Percentiles rank a stretch among this genome's conserved stretches.
These are phyloP conservation scores for Patella depressa DNA, from an alignment of 2,888 invertebrate genomes.

Conservation along the genomic window DNA sequence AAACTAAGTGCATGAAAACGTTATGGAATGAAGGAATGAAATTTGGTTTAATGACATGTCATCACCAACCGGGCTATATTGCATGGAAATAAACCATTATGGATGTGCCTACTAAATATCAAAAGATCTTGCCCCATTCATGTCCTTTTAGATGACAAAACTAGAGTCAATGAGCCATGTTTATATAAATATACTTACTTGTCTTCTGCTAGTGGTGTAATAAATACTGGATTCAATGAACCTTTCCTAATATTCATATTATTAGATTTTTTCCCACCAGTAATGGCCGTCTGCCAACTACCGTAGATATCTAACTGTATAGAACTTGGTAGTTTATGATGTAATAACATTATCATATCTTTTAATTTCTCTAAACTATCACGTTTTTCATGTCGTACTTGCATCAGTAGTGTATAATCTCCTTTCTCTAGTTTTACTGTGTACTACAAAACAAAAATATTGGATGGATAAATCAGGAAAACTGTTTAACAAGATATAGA, in stretches of 20 bases:
- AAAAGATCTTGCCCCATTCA: too few species aligned
- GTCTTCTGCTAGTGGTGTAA: conserved; percentile 84
- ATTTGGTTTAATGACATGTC: too few species aligned
- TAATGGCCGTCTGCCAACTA: conserved; percentile 78
- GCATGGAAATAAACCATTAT: background rate
- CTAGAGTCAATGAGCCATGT: too few species aligned
- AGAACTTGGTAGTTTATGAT: conserved; percentile 82
- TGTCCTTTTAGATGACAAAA: too few species aligned
- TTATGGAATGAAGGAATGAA: background rate
- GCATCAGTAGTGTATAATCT: conserved; percentile 88
- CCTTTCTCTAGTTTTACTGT: conserved; percentile 93
- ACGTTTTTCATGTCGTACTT: conserved; percentile 90
- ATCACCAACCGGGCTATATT: too few species aligned
- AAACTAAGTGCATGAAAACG: background rate
- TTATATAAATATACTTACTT: conserved; percentile 78
- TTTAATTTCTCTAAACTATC: conserved; percentile 87
- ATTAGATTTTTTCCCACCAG: conserved; percentile 83
- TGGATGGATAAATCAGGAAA: background rate
- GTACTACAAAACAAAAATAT: conserved; percentile 76
- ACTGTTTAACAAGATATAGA: conserved; percentile 6
- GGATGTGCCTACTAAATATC: too few species aligned
- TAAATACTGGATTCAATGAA: conserved; percentile 81
- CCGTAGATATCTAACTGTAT: conserved; percentile 85
- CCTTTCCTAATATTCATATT: conserved; percentile 77
- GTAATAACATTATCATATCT: conserved; percentile 81